Evolutionary conservation across 2,113 vertebrate genomes (phyloP).

Genomic region (Gymnorhina tibicen): DNA sequence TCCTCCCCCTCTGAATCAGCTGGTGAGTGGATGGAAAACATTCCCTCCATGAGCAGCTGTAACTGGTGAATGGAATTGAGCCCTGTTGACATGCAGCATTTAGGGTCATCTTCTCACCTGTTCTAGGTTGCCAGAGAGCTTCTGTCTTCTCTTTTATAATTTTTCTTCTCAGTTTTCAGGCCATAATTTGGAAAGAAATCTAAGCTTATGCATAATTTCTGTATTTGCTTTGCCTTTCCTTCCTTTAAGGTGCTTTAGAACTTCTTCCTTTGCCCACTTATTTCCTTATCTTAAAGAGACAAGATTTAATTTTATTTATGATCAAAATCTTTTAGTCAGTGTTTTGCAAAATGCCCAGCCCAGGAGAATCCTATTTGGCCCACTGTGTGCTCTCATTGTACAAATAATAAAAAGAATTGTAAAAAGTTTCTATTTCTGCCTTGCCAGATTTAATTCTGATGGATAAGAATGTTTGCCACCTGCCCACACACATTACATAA

Average conservation of each 20-base stretch:
- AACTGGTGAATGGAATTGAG: not conserved
- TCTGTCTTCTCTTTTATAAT: not conserved
- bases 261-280: not conserved
- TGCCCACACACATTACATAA: not conserved
- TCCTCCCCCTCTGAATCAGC: not conserved
- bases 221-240: not conserved
- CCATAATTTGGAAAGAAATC: not conserved
- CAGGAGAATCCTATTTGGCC: not conserved
- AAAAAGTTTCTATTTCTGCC: not conserved
- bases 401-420: not conserved
- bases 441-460: not conserved
- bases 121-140: not conserved
- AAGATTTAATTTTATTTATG: not conserved
- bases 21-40: not conserved
- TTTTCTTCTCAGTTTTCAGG: not conserved
- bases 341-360: not conserved
- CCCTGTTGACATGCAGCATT: not conserved
- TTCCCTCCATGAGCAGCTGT: not conserved
- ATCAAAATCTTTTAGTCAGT: not conserved
- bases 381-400: not conserved
- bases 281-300: not conserved
- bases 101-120: not conserved
- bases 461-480: not conserved
- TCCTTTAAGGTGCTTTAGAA: not conserved
- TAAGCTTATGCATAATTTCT: not conserved